Evolutionary conservation across 2,888 invertebrate genomes (phyloP), one percentile per base, ranked within the genome.

Genomic region (Synergus umbraculus): DNA sequence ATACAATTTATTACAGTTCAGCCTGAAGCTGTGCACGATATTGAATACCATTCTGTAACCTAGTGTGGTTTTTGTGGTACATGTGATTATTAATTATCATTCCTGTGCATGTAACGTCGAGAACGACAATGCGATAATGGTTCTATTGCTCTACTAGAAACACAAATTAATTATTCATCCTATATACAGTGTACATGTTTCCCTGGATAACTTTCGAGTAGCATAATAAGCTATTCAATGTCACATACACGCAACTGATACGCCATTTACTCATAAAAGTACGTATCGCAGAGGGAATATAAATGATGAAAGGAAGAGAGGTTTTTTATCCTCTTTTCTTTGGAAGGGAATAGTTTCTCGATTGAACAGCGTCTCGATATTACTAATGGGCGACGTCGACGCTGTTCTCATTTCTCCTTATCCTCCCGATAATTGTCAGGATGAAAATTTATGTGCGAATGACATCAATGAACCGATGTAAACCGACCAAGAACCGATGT

Each of bases 361-460:
- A 18, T 67, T 18, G 44, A 66, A 66, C 9, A n/a, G 9, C 10
- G 41, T 43, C 18, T 67, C 12, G 7, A 44, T 67, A 44, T 44
- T 22, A 18, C 46, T 67, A 44, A 67, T 67, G 44, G 46, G 44
- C 7, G 12, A n/a, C n/a, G 15, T 18, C 43, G 2, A 0, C 18
- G 22, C 5, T 44, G 43, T 22, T 12, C 13, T 12, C 46, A 67
- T 46, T 46, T 67, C 67, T 18, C 79, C 79, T 79, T 76, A 76
- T 83, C 79, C 81, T 82, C 83, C 79, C 84, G 86, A 85, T 81
- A 83, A 86, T 87, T 85, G 85, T 87, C 87, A 86, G 84, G 79
- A 81, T 78, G 80, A 82, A 83, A 87, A 87, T 88, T 87, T 88
- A 87, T 85, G 84, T 84, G 84, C 82, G 81, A 78, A 80, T 82